A percentile compares a stretch with the other conserved stretches of the same genome.
These are phyloP conservation scores for Nephrotoma flavescens DNA, from an alignment of 2,888 invertebrate species.

Conservation along the genomic window DNA sequence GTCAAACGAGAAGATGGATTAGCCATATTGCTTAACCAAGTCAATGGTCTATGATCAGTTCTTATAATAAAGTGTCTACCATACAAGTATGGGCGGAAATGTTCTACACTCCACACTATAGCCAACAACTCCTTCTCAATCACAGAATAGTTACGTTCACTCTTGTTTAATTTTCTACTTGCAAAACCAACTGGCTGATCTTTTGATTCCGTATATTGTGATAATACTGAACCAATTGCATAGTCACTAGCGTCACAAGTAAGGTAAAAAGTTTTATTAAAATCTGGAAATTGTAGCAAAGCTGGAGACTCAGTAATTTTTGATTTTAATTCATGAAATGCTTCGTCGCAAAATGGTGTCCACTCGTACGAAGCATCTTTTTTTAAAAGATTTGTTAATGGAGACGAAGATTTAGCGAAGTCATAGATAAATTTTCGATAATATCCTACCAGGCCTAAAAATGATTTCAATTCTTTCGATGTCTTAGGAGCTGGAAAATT, in stretches of 20 bases:
- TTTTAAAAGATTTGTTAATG: conserved; percentile 8
- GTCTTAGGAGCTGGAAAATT: conserved; percentile 13
- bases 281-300: conserved; percentile 24
- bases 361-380: conserved; percentile 13
- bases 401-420: conserved; percentile 16
- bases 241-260: conserved; percentile 19
- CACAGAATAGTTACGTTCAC: neutral
- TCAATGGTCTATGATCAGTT: neutral
- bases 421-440: conserved; percentile 19
- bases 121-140: neutral
- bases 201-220: conserved; percentile 12
- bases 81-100: neutral
- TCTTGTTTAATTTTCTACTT: neutral
- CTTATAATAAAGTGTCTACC: neutral
- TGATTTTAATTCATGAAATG: neutral
- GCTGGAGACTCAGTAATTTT: conserved; percentile 13
- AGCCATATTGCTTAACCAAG: neutral
- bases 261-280: conserved; percentile 17
- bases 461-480: conserved; percentile 14
- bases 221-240: conserved; percentile 17
- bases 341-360: conserved; percentile 5
- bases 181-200: neutral
- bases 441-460: conserved; percentile 19
- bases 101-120: neutral
- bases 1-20: too few relatives aligned